A percentile compares a stretch with the other conserved stretches of the same genome.
phyloP scores from a whole-genome alignment of 2,888 invertebrate genomes.

The Oegoconia quadripuncta region DNA sequence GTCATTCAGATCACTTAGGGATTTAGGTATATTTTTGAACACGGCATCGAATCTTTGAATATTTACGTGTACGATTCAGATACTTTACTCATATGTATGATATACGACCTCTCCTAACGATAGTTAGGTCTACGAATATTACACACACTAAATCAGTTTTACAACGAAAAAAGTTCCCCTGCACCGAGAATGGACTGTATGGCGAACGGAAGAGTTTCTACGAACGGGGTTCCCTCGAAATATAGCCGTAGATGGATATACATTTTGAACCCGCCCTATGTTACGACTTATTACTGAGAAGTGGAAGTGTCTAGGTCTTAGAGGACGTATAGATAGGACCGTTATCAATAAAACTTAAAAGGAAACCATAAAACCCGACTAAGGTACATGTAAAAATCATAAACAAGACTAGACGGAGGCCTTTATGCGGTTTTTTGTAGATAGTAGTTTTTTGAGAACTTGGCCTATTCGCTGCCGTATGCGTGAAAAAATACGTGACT shows the following conservation, averaged over 20 bases:
- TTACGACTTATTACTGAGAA: constrained; percentile 2
- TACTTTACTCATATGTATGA: constrained; percentile 33
- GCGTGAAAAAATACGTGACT: no score
- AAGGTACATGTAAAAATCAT: no score
- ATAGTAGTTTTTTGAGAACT: no score
- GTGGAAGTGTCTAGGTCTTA: background rate
- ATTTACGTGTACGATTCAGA: no score
- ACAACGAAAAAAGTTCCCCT: constrained; percentile 30
- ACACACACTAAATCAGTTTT: constrained; percentile 30
- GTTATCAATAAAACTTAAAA: no score
- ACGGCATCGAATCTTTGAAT: no score
- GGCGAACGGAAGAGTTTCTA: constrained; percentile 29
- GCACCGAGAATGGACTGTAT: constrained; percentile 12
- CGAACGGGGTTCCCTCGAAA: background rate
- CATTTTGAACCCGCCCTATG: constrained; percentile 1
- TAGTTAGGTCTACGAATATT: constrained; percentile 13
- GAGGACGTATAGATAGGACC: background rate
- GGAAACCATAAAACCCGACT: no score
- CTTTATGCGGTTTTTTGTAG: no score
- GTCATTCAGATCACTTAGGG: no score
- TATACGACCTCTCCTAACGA: constrained; percentile 12
- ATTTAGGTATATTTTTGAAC: no score
- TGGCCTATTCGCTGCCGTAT: no score
- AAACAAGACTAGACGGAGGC: no score
- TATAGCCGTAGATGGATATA: background rate